Conservation (phyloP, 2,113 vertebrate genomes). For the Rhinoptilus africanus region DNA sequence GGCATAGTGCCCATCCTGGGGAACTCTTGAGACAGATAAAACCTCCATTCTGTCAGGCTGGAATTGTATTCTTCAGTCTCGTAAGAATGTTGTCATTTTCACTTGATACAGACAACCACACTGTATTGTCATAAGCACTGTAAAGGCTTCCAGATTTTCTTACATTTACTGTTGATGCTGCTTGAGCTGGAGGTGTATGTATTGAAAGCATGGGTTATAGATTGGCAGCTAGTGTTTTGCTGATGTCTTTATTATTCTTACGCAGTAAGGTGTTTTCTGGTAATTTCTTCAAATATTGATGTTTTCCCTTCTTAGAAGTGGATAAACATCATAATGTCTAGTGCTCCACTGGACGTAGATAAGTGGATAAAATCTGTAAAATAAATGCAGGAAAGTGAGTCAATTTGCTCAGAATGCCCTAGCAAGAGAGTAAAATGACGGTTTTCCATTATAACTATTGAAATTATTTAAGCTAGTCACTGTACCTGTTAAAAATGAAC, state of each 20-base stretch:
- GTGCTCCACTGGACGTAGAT: not conserved
- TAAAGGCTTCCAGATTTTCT: not conserved
- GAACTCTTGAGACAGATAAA: not conserved
- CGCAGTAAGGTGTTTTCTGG: not conserved
- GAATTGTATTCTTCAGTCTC: not conserved
- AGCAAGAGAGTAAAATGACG: not conserved
- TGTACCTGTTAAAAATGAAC: not conserved
- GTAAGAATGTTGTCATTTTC: not conserved
- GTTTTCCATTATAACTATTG: not conserved
- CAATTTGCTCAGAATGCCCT: not conserved
- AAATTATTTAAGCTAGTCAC: not conserved
- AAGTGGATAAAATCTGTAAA: not conserved
- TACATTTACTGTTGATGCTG: not conserved
- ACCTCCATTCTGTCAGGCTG: accelerated
- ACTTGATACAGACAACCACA: not conserved
- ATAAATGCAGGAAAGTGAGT: not conserved
- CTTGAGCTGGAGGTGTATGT: not conserved
- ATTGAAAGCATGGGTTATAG: not conserved
- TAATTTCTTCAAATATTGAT: not conserved
- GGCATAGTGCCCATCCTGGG: not conserved
- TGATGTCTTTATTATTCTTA: not conserved
- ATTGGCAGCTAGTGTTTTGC: not conserved
- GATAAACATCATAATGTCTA: not conserved
- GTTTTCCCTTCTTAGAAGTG: not conserved
- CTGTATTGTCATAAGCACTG: not conserved